A percentile compares a stretch with the other conserved stretches of the same genome.
Conservation (phyloP, 2,113 vertebrate genomes). For the Chloroceryle aenea region DNA sequence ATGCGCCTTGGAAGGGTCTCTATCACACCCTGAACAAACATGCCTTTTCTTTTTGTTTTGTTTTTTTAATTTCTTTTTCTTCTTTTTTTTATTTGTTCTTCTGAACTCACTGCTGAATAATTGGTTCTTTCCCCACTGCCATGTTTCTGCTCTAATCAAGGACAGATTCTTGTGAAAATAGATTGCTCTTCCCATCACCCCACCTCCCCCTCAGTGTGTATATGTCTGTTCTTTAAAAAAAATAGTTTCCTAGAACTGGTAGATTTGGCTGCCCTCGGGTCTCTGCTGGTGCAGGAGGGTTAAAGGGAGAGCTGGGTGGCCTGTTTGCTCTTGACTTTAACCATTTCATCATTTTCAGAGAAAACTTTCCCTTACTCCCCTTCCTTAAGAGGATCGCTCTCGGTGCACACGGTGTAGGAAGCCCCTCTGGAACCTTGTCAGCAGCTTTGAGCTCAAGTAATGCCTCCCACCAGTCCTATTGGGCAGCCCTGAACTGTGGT, state of each 20-base stretch:
- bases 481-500: neutral
- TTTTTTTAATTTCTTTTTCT: neutral
- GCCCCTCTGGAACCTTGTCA: neutral
- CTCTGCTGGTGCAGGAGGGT: conserved; percentile 25
- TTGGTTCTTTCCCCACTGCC: conserved; percentile 42
- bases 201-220: neutral
- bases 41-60: neutral
- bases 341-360: conserved; percentile 5
- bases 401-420: accelerated
- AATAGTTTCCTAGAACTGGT: conserved; percentile 64
- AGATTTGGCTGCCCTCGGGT: conserved; percentile 41
- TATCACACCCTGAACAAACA: conserved; percentile 69
- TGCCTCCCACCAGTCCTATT: neutral
- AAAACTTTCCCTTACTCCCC: neutral
- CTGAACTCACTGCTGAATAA: conserved; percentile 48
- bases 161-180: conserved; percentile 70
- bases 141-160: conserved; percentile 69
- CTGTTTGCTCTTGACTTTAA: conserved; percentile 46
- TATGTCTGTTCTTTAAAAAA: neutral
- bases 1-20: conserved; percentile 16
- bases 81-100: conserved; percentile 39
- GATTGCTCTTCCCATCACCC: neutral
- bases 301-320: conserved; percentile 45
- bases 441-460: neutral
- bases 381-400: neutral